These are phyloP conservation scores for Serilophus lunatus DNA, from an alignment of 2,113 vertebrate genomes.

Conservation along the genomic window DNA sequence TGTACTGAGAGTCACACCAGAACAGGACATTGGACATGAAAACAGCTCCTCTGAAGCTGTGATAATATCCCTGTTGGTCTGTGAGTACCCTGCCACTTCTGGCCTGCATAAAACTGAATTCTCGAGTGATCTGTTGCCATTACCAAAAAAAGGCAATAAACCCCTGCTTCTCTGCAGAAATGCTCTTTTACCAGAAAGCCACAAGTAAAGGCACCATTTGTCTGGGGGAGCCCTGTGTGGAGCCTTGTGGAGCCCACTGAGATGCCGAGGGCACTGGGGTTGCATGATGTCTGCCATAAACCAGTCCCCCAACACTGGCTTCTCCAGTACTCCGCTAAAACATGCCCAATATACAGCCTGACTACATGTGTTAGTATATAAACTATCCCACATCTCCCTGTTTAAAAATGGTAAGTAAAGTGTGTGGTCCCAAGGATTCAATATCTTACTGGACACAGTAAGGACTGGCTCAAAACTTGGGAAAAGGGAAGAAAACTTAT, in stretches of 20 bases:
- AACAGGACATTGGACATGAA: not conserved
- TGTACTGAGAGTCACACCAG: not conserved
- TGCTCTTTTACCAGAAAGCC: not conserved
- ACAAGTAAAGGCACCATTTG: not conserved
- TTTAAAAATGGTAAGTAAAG: not conserved
- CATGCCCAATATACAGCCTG: not conserved
- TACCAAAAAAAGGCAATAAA: not conserved
- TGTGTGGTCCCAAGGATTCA: not conserved
- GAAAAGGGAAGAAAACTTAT: not conserved
- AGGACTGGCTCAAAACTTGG: not conserved
- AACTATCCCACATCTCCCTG: not conserved
- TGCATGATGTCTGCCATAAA: not conserved
- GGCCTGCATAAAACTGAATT: not conserved
- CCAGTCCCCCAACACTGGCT: not conserved
- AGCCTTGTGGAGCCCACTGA: not conserved
- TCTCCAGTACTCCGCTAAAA: not conserved
- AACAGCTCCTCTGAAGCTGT: not conserved
- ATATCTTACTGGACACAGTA: not conserved
- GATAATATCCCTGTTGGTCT: not conserved
- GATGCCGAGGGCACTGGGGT: not conserved
- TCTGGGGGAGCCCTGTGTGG: not conserved
- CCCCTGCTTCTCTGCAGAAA: not conserved
- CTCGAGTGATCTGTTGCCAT: not conserved
- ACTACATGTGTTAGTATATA: not conserved
- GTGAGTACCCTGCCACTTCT: not conserved